phyloP scores from a whole-genome alignment of 2,888 invertebrate genomes.

The Crioceris asparagi region DNA sequence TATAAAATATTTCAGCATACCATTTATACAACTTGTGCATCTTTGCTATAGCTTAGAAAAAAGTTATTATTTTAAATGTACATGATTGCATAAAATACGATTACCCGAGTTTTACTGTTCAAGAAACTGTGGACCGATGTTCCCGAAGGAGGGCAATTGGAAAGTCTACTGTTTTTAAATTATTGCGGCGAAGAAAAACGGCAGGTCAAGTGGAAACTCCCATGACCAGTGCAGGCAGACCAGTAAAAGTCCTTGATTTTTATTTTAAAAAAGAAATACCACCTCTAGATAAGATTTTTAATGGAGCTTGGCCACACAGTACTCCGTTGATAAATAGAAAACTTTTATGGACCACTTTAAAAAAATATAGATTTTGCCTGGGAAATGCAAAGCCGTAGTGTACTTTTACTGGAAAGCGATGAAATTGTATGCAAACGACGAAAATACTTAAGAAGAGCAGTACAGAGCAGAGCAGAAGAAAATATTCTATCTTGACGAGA shows the following conservation, averaged over 20 bases:
- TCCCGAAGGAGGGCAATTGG: slow-evolving; percentile 5
- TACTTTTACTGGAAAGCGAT: slow-evolving; percentile 5
- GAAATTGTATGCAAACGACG: slow-evolving; percentile 2
- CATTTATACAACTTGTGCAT: too few relatives aligned
- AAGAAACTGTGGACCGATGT: slow-evolving; percentile 6
- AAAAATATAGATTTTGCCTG: slow-evolving; percentile 2
- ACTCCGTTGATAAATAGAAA: slow-evolving; percentile 2
- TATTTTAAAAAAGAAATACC: slow-evolving; percentile 7
- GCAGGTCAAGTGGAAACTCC: slow-evolving; percentile 7
- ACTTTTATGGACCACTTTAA: slow-evolving; percentile 1
- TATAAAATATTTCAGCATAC: too few relatives aligned
- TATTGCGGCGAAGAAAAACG: slow-evolving; percentile 5
- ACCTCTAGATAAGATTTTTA: slow-evolving; percentile 5
- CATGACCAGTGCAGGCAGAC: slow-evolving; percentile 4
- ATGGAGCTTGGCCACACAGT: slow-evolving; percentile 1
- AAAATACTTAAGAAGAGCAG: slow-evolving; percentile 6
- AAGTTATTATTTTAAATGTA: background rate
- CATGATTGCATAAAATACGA: slow-evolving; percentile 3
- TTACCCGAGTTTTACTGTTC: slow-evolving; percentile 5
- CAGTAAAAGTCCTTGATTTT: slow-evolving; percentile 8
- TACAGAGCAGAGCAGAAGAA: slow-evolving; percentile 5
- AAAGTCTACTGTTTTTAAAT: background rate
- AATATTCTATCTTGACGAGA: slow-evolving; percentile 3
- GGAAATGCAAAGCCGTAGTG: slow-evolving; percentile 2
- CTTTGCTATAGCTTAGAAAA: too few relatives aligned